A percentile compares a stretch with the other conserved stretches of the same genome.
Conservation (phyloP, 1,140 invertebrate genomes). For the Drosophila guanche region DNA sequence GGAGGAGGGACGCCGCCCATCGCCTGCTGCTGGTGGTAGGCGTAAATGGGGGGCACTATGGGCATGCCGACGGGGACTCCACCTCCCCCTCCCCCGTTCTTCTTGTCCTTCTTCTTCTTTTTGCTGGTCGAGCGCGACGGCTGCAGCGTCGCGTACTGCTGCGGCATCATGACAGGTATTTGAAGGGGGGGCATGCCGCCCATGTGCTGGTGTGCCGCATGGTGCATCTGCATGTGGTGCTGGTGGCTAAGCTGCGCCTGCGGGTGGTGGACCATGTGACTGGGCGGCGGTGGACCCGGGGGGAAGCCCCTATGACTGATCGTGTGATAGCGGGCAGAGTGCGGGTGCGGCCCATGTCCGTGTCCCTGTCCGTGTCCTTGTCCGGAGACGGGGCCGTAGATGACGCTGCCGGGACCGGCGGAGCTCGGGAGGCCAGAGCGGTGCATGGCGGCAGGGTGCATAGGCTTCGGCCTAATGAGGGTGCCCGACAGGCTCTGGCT, state of each 20-base stretch:
- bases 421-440: constrained; percentile 55
- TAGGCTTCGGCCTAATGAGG: constrained; percentile 80
- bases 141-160: constrained; percentile 81
- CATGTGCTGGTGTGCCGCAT: constrained; percentile 52
- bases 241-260: constrained; percentile 45
- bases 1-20: constrained; percentile 59
- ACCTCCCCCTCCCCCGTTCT: constrained; percentile 82
- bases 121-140: constrained; percentile 84
- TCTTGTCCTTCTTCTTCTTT: constrained; percentile 87
- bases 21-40: constrained; percentile 70
- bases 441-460: constrained; percentile 73
- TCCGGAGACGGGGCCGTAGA: constrained; percentile 66
- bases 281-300: constrained; percentile 41
- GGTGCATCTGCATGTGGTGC: constrained; percentile 61
- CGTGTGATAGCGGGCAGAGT: constrained; percentile 74
- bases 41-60: constrained; percentile 79
- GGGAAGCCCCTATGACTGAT: constrained; percentile 81
- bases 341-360: constrained; percentile 9
- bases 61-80: constrained; percentile 82
- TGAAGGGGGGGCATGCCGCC: constrained; percentile 63
- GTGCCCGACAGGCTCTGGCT: constrained; percentile 83
- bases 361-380: constrained; percentile 9
- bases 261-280: constrained; percentile 39
- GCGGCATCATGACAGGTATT: constrained; percentile 76
- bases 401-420: constrained; percentile 54